Percentiles rank a stretch among this genome's conserved stretches.
Conservation (phyloP, 2,797 vertebrate genomes). For the Choloepus didactylus region DNA sequence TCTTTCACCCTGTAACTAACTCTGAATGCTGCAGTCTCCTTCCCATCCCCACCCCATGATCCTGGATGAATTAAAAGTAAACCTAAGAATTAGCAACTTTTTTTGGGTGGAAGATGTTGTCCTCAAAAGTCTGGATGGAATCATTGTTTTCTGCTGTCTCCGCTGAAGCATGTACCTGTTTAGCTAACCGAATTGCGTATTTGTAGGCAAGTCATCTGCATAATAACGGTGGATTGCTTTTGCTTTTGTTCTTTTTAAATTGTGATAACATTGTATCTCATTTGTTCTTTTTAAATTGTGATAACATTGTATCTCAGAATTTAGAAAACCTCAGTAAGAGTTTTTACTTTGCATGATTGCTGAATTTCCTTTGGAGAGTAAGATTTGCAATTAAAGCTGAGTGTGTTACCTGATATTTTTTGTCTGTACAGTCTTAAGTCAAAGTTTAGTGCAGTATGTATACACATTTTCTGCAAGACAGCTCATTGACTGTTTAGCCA, state of each 20-base stretch:
- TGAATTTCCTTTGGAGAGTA: slow-evolving; percentile 23
- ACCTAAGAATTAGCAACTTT: slow-evolving; percentile 56
- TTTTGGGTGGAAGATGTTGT: slow-evolving; percentile 44
- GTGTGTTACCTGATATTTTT: neutral
- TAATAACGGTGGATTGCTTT: slow-evolving; percentile 69
- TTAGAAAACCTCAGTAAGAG: slow-evolving; percentile 46
- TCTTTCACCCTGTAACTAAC: slow-evolving; percentile 86
- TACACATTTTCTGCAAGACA: slow-evolving; percentile 5
- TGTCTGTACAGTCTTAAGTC: neutral
- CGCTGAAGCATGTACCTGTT: slow-evolving; percentile 85
- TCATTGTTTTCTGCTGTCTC: slow-evolving; percentile 68
- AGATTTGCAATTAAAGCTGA: slow-evolving; percentile 40
- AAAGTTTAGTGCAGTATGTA: neutral
- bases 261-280: slow-evolving; percentile 76
- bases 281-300: slow-evolving; percentile 72
- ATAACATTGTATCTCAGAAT: slow-evolving; percentile 78
- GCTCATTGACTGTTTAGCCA: neutral
- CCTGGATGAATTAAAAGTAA: slow-evolving; percentile 65
- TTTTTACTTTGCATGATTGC: slow-evolving; percentile 85
- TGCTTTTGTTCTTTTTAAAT: slow-evolving; percentile 70
- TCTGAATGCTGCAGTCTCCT: slow-evolving; percentile 87
- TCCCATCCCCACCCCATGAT: slow-evolving; percentile 70
- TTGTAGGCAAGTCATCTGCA: neutral
- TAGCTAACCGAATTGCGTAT: slow-evolving; percentile 70
- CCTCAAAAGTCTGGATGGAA: slow-evolving; percentile 56